Conservation (phyloP, 2,888 invertebrate species). For the Tolmerus cingulatus region DNA sequence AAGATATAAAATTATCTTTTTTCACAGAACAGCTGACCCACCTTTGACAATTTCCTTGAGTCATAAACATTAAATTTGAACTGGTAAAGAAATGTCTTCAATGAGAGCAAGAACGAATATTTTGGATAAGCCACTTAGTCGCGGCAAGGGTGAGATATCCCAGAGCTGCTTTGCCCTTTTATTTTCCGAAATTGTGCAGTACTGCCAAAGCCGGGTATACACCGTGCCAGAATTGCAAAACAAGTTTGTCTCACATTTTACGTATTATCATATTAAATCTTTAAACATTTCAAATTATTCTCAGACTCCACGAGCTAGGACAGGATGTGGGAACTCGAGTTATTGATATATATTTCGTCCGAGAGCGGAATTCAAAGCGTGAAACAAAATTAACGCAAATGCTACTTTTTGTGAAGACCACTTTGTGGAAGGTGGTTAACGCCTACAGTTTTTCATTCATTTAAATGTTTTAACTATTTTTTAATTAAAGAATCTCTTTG, state of each 20-base stretch:
- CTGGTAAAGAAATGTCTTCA: slow-evolving; percentile 50
- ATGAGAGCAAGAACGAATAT: slow-evolving; percentile 67
- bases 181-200: slow-evolving; percentile 98
- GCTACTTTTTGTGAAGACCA: slow-evolving; percentile 93
- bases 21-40: background rate
- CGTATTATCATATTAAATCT: background rate
- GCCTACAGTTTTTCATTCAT: background rate
- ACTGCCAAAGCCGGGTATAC: slow-evolving; percentile 94
- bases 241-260: slow-evolving; percentile 70
- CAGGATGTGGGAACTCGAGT: slow-evolving; percentile 93
- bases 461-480: background rate
- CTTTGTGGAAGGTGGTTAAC: slow-evolving; percentile 87
- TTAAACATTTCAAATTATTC: background rate
- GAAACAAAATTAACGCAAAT: slow-evolving; percentile 95
- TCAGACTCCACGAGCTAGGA: slow-evolving; percentile 91
- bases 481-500: slow-evolving; percentile 82
- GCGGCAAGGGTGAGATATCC: slow-evolving; percentile 92
- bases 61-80: background rate
- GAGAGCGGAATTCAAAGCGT: slow-evolving; percentile 92
- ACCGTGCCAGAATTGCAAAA: slow-evolving; percentile 94
- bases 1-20: background rate
- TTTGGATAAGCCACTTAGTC: slow-evolving; percentile 88
- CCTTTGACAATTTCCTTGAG: background rate
- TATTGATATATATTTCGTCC: slow-evolving; percentile 90
- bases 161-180: slow-evolving; percentile 91